Conservation (phyloP, 2,113 vertebrate species). For the Tauraco erythrolophus region DNA sequence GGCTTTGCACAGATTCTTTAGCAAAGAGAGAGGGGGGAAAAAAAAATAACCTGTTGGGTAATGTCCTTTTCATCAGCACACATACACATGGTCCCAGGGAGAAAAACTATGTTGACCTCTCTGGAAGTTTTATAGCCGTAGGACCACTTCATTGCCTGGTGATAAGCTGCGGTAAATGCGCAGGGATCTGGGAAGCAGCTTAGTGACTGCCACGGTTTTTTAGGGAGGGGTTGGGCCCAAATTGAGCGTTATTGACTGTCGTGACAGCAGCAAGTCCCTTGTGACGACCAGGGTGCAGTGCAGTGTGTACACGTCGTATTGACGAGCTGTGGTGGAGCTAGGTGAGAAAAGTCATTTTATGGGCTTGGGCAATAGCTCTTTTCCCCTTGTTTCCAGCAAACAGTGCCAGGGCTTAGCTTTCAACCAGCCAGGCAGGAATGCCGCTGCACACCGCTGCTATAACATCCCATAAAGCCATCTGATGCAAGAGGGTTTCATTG, state of each 20-base stretch:
- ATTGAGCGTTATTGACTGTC: neutral
- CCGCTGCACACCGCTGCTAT: neutral
- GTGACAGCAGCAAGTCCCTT: neutral
- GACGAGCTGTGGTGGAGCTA: neutral
- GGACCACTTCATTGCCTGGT: neutral
- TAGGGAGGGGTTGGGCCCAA: neutral
- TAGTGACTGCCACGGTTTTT: neutral
- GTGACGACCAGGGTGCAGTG: neutral
- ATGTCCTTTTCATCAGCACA: neutral
- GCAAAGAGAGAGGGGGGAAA: neutral
- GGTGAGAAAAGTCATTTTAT: neutral
- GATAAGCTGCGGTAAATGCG: neutral
- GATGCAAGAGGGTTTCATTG: neutral
- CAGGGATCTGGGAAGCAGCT: neutral
- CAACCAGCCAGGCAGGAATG: neutral
- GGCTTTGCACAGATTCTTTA: neutral
- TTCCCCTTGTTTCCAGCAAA: neutral
- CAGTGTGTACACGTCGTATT: neutral
- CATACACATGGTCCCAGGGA: neutral
- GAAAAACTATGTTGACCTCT: neutral
- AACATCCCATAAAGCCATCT: rapidly evolving
- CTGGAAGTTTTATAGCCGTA: neutral
- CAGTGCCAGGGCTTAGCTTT: neutral
- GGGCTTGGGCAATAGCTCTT: neutral
- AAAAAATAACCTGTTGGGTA: no score